These are phyloP conservation scores for Drosophila borealis DNA, from an alignment of 2,888 invertebrate genomes.

Conservation along the genomic window DNA sequence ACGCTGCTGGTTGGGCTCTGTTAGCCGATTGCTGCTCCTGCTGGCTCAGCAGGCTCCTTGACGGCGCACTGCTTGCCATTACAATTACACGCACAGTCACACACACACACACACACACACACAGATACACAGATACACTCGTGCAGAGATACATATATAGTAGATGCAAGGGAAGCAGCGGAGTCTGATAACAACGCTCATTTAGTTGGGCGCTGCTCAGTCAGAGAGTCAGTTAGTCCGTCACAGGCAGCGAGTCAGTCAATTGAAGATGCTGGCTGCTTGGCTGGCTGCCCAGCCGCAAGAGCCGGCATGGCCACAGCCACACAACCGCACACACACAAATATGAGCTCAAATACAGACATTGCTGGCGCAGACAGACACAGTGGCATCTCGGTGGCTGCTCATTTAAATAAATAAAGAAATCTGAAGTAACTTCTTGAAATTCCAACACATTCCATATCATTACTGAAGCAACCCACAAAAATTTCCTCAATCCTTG, in stretches of 20 bases:
- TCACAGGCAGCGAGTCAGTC: conserved; percentile 64
- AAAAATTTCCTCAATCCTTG: conserved; percentile 81
- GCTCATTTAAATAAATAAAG: conserved; percentile 83
- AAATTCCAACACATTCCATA: conserved; percentile 82
- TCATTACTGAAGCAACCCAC: conserved; percentile 81
- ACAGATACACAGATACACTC: conserved; percentile 15
- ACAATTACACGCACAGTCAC: conserved; percentile 77
- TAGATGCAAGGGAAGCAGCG: conserved; percentile 50
- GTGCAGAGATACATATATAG: conserved; percentile 2
- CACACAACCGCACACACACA: conserved; percentile 29
- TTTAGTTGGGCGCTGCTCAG: conserved; percentile 68
- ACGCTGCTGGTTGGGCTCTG: conserved; percentile 53
- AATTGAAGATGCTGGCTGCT: conserved; percentile 71
- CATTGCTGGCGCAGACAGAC: conserved; percentile 27
- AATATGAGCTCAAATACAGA: conserved; percentile 53
- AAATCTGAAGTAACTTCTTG: conserved; percentile 81
- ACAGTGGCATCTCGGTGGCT: conserved; percentile 59
- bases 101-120: conserved; percentile 37
- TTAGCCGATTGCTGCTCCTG: conserved; percentile 41
- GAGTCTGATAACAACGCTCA: conserved; percentile 74
- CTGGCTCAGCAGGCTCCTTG: conserved; percentile 64
- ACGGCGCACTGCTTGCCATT: conserved; percentile 43
- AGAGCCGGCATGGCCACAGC: conserved; percentile 30
- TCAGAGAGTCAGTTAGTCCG: conserved; percentile 48
- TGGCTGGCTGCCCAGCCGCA: conserved; percentile 44